Percentiles rank a stretch among this genome's conserved stretches.
Evolutionary conservation across 1,140 invertebrate species (phyloP).

Genomic region (Grapholita molesta): DNA sequence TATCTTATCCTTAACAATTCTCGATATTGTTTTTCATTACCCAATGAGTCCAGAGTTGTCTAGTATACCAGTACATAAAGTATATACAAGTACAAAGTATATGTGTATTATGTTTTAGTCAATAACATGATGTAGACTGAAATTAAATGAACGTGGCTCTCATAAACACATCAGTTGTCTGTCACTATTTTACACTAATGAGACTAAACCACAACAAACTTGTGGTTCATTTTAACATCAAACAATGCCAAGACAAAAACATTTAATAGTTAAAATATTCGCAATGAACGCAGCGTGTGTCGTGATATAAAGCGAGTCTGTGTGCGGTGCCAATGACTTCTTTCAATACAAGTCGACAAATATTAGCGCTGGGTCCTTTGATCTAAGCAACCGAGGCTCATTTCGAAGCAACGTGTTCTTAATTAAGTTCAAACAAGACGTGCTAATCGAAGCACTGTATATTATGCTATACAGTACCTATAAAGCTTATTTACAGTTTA

Average conservation of each 20-base stretch:
- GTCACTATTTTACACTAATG: neutral
- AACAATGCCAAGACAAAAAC: neutral
- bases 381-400: constrained; percentile 10
- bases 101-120: too few species aligned
- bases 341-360: constrained; percentile 14
- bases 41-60: too few species aligned
- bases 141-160: too few species aligned
- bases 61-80: too few species aligned
- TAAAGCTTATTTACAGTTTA: constrained; percentile 13
- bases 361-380: constrained; percentile 7
- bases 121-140: too few species aligned
- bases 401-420: constrained; percentile 15
- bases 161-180: neutral
- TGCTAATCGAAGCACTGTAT: constrained; percentile 14
- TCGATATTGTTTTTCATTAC: too few species aligned
- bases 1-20: too few species aligned
- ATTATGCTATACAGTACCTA: neutral
- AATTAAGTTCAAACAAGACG: constrained; percentile 18
- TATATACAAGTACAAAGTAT: too few species aligned
- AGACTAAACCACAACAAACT: neutral
- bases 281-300: neutral
- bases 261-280: neutral
- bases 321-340: constrained; percentile 14
- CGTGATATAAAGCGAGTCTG: neutral
- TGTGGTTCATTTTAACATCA: neutral